Percentiles rank a stretch among this genome's conserved stretches.
Conservation (phyloP, 2,888 invertebrate species). For the Sphaeridia pumilis region DNA sequence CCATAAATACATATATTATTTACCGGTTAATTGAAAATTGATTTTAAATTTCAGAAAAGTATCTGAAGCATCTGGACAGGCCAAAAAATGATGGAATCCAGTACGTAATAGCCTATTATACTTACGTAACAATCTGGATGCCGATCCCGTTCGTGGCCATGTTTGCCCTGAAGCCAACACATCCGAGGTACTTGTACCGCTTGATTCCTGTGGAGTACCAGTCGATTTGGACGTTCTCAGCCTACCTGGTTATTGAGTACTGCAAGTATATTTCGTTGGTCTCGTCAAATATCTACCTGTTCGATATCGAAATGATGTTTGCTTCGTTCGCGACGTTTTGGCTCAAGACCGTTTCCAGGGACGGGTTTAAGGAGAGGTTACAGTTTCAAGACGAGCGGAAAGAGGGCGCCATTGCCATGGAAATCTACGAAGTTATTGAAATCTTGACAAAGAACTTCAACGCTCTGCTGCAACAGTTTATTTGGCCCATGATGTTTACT, state of each 20-base stretch:
- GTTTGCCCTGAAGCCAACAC: not conserved
- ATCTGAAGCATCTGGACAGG: not conserved
- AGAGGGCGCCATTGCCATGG: not conserved
- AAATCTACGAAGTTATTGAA: not conserved
- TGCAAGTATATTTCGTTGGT: not conserved
- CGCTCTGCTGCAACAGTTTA: not conserved
- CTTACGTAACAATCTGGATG: not conserved
- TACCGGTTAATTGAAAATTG: no score
- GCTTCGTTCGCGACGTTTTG: not conserved
- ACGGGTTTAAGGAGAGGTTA: no score
- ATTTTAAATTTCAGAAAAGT: conserved; percentile 2
- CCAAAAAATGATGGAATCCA: not conserved
- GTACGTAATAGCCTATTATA: not conserved
- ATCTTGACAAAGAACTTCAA: not conserved
- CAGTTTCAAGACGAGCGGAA: not conserved
- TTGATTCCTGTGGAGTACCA: not conserved
- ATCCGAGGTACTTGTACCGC: not conserved
- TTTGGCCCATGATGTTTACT: not conserved
- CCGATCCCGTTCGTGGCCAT: not conserved
- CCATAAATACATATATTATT: no score
- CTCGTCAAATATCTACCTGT: not conserved
- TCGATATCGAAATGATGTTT: not conserved
- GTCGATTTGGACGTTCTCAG: not conserved
- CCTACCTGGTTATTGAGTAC: not conserved
- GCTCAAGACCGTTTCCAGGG: not conserved